A percentile compares a stretch with the other conserved stretches of the same genome.
phyloP scores from a whole-genome alignment of 2,888 invertebrate species.

The Pachycephus smyrnensis region DNA sequence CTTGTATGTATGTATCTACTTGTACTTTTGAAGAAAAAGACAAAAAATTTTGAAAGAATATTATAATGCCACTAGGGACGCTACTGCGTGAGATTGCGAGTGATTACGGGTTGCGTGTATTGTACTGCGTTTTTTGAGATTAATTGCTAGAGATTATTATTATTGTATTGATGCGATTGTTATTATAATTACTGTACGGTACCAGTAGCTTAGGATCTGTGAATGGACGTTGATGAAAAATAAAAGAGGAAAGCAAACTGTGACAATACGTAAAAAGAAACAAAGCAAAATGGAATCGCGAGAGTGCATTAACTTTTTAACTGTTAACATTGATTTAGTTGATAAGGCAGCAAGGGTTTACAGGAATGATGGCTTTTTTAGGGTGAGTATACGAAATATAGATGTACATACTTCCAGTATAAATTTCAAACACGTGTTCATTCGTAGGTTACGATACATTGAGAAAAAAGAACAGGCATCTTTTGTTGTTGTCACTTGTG shows the following conservation, averaged over 20 bases:
- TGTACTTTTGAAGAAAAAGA: constrained; percentile 24
- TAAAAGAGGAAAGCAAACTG: constrained; percentile 38
- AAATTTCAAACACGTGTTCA: background rate
- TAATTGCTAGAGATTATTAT: constrained; percentile 12
- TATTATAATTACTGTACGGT: constrained; percentile 14
- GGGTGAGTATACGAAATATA: background rate
- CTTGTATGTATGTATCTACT: constrained; percentile 18
- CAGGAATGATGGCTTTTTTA: background rate
- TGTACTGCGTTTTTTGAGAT: constrained; percentile 26
- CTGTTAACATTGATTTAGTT: background rate
- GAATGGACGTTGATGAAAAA: constrained; percentile 31
- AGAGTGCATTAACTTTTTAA: background rate
- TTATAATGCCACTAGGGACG: constrained; percentile 21
- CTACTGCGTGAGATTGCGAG: constrained; percentile 13
- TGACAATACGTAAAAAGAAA: constrained; percentile 42
- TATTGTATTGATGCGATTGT: background rate
- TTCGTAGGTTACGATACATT: background rate
- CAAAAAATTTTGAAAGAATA: constrained; percentile 11
- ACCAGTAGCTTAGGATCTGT: constrained; percentile 60
- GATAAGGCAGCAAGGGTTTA: background rate
- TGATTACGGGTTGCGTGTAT: constrained; percentile 17
- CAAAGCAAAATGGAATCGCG: background rate
- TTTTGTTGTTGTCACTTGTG: background rate
- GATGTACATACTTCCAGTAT: background rate
- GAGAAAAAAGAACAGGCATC: background rate